Evolutionary conservation across 1,140 invertebrate species (phyloP), one percentile per base, ranked within the genome.

Genomic region (Phthorimaea operculella): DNA sequence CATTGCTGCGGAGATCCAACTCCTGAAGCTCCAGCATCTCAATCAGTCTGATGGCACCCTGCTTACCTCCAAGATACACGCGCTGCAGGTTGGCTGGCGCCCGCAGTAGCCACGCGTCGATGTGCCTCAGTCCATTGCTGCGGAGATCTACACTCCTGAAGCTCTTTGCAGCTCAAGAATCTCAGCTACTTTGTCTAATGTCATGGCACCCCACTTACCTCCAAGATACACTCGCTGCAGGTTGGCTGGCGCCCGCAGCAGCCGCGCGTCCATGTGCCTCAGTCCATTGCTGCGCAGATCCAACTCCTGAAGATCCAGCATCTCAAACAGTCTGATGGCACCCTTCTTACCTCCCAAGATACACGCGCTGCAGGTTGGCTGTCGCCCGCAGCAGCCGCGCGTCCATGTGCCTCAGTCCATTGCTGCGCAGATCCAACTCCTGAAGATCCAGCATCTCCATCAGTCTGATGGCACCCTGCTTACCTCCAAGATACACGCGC

Each of bases 351-450:
- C n/a, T n/a, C n/a, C 73, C n/a, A n/a, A n/a, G n/a, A n/a, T n/a
- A n/a, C n/a, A n/a, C n/a, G n/a, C n/a, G n/a, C n/a, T n/a, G n/a
- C n/a, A n/a, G n/a, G n/a, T n/a, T n/a, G n/a, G n/a, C n/a, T n/a
- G n/a, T n/a, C n/a, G n/a, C n/a, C n/a, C n/a, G n/a, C n/a, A n/a
- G n/a, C n/a, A n/a, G n/a, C n/a, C n/a, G n/a, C n/a, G n/a, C n/a
- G n/a, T n/a, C n/a, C 57, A 86, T 74, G 33, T 83, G 79, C 17
- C 79, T 70, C n/a, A 86, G 54, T 8, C 60, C 65, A 49, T 86
- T 86, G 6, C 58, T 57, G n/a, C n/a, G n/a, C n/a, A n/a, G 60
- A 54, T 86, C 80, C 50, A 86, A 53, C 16, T 74, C 63, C 33
- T 58, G 56, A 14, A 86, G 63, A 8, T 66, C 55, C 15, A 55